Percentiles rank a stretch among this genome's conserved stretches.
phyloP scores from a whole-genome alignment of 2,797 vertebrate genomes.

The Tympanoctomys barrerae region DNA sequence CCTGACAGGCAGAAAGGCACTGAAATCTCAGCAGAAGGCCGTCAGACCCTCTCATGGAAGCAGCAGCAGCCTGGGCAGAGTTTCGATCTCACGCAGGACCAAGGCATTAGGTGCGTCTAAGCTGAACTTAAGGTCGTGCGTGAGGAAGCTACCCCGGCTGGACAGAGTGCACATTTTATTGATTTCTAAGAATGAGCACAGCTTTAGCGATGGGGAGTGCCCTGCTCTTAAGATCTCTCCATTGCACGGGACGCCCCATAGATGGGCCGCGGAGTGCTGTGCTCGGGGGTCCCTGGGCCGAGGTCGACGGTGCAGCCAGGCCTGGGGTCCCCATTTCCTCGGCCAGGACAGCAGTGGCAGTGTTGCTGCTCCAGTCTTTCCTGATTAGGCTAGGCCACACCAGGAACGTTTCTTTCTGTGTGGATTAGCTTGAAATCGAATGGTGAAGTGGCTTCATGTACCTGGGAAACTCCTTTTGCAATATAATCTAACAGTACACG shows the following conservation, averaged over 20 bases:
- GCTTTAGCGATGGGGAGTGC: background rate
- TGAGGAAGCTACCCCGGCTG: background rate
- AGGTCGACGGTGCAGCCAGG: background rate
- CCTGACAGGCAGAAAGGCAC: background rate
- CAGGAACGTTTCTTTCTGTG: background rate
- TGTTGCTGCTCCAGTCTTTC: background rate
- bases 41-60: background rate
- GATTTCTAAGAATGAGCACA: background rate
- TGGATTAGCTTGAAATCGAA: background rate
- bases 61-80: background rate
- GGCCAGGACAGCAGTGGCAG: background rate
- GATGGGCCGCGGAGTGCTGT: background rate
- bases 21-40: background rate
- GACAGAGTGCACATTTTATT: background rate
- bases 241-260: background rate
- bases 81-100: background rate
- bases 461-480: slow-evolving; percentile 13
- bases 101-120: background rate
- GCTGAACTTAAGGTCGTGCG: background rate
- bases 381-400: background rate
- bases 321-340: background rate
- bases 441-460: background rate
- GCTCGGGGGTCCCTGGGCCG: background rate
- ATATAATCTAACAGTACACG: background rate
- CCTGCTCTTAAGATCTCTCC: background rate